A percentile compares a stretch with the other conserved stretches of the same genome.
Conservation (phyloP, 2,888 invertebrate species). For the Eristalis arbustorum region DNA sequence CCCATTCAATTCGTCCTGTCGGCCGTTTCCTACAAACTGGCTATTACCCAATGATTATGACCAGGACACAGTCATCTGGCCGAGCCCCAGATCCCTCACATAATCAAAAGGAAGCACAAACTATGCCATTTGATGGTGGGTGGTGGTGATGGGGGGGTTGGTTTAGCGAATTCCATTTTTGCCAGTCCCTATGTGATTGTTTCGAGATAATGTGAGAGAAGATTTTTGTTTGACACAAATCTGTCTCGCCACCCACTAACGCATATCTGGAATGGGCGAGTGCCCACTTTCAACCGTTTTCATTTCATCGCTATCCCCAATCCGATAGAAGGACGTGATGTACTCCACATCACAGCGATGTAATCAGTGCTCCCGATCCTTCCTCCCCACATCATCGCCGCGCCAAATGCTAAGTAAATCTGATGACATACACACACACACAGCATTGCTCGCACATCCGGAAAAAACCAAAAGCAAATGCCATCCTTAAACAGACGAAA, state of each 20-base stretch:
- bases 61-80: constrained; percentile 43
- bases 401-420: constrained; percentile 14
- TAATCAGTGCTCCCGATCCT: constrained; percentile 13
- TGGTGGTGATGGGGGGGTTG: not conserved
- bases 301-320: constrained; percentile 23
- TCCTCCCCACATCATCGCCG: not conserved
- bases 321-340: not conserved
- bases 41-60: constrained; percentile 54
- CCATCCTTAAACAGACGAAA: constrained; percentile 27
- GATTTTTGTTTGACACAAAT: constrained; percentile 39
- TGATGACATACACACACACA: not conserved
- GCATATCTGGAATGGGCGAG: not conserved
- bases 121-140: not conserved
- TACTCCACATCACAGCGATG: not conserved
- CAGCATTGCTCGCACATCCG: not conserved
- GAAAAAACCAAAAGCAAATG: constrained; percentile 40
- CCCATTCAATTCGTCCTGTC: constrained; percentile 1
- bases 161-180: not conserved
- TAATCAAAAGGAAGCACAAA: constrained; percentile 58
- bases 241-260: not conserved
- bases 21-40: constrained; percentile 47
- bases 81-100: constrained; percentile 48
- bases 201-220: not conserved
- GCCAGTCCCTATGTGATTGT: not conserved
- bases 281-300: constrained; percentile 28